A percentile compares a stretch with the other conserved stretches of the same genome.
Evolutionary conservation across 2,797 vertebrate species (phyloP).

Genomic region (Xenopus petersii): DNA sequence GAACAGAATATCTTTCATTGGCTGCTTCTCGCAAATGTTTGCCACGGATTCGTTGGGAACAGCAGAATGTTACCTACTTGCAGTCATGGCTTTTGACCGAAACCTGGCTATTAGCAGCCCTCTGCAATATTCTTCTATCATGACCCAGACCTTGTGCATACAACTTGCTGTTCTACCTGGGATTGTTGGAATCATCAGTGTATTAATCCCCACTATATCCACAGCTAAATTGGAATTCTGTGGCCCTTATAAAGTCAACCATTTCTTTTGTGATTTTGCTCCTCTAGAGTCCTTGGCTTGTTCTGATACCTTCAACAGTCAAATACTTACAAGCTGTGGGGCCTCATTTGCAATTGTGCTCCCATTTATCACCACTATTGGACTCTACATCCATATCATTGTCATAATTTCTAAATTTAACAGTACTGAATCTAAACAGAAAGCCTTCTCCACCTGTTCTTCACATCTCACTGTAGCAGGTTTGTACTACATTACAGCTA

Average conservation of each 20-base stretch:
- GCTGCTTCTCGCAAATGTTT: too few relatives aligned
- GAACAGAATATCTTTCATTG: constrained; percentile 3
- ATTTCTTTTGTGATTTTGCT: constrained; percentile 32
- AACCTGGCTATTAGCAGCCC: constrained; percentile 22
- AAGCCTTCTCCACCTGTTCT: constrained; percentile 29
- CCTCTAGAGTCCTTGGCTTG: constrained; percentile 23
- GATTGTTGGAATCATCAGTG: constrained; percentile 1
- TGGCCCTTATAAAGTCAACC: constrained; percentile 15
- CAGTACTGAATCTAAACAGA: background rate
- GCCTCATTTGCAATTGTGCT: background rate
- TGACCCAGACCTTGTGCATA: background rate
- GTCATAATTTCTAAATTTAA: background rate
- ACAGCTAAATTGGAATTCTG: constrained; percentile 18
- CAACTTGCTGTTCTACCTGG: constrained; percentile 1
- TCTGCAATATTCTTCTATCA: constrained; percentile 18
- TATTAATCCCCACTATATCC: background rate
- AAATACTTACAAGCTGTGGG: background rate
- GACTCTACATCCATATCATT: constrained; percentile 17
- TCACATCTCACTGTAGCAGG: constrained; percentile 27
- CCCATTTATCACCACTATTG: background rate
- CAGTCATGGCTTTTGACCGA: constrained; percentile 12
- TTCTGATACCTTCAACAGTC: constrained; percentile 5
- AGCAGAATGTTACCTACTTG: background rate
- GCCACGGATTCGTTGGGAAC: too few relatives aligned
- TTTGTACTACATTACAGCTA: constrained; percentile 12